Base-by-base conservation (phyloP, 2,888 invertebrate genomes). In the Anticlea derivata region DNA sequence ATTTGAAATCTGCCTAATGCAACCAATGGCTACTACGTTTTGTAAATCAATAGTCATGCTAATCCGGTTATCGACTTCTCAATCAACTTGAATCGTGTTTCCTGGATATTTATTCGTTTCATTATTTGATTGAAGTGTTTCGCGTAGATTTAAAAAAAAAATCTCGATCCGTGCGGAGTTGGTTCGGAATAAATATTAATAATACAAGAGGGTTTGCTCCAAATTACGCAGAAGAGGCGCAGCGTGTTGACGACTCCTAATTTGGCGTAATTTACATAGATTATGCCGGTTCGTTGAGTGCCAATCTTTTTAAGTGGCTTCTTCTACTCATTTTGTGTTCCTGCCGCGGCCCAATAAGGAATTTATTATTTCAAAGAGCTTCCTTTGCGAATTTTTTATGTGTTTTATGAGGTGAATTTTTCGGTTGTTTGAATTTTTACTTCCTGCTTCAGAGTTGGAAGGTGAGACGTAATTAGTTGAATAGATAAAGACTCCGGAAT, bases 301-400 rank as follows among this genome's bases (percentile, higher is more conserved):
- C 84, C 89, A 90, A 89, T 90, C 88, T 90, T 88, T 90, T 86
- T 83, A 89, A 90, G 89, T 90, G 90, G 87, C 87, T 81, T 84
- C 83, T 83, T 84, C 80, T 77, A 85, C 87, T 85, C 83, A 83
- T 86, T 83, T 82, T 85, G 84, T 78, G 85, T 83, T 81, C 69
- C 82, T 80, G 72, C 76, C 79, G 78, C 73, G 77, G 78, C 73
- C 74, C 80, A 78, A 78, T 80, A 78, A 76, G 76, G 78, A 80
- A 80, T 84, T 87, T 85, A 83, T 88, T 86, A 86, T 83, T 78
- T 81, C 68, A 70, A 77, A 68, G 73, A 72, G 71, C 69, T 66
- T 73, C 68, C 70, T 75, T 72, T 70, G 67, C 68, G 68, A 72
- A 69, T 75, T 73, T 73, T 73, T 75, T 75, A 71, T 70, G 63